Evolutionary conservation across 1,140 invertebrate species (phyloP).

Genomic region (Drosophila erecta): DNA sequence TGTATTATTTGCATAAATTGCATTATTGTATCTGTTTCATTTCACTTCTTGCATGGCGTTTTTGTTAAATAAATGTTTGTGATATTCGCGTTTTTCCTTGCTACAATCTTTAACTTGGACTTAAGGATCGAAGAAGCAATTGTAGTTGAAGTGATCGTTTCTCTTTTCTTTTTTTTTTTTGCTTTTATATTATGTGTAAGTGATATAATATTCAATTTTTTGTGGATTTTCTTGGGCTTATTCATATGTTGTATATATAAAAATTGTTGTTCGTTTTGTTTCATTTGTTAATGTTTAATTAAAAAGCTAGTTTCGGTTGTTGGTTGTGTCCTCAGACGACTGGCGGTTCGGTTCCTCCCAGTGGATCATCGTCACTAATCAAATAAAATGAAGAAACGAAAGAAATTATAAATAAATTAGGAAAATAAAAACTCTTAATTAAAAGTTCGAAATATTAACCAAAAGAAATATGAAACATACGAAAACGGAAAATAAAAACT

Average conservation of each 20-base stretch:
- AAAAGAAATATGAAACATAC: not conserved
- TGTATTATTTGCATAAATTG: conserved; percentile 37
- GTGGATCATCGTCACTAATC: conserved; percentile 55
- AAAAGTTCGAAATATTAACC: not conserved
- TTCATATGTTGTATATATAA: conserved; percentile 52
- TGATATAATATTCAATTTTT: conserved; percentile 25
- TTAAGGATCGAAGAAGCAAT: conserved; percentile 54
- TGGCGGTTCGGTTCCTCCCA: conserved; percentile 76
- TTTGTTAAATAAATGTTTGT: conserved; percentile 28
- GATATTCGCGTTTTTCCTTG: conserved; percentile 30
- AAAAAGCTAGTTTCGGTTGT: conserved; percentile 70
- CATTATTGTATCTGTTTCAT: conserved; percentile 47
- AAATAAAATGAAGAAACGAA: conserved; percentile 19
- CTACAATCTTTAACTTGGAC: conserved; percentile 43
- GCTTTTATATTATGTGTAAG: conserved; percentile 15
- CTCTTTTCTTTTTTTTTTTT: conserved; percentile 16
- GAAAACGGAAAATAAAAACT: no score
- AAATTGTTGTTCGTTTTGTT: conserved; percentile 53
- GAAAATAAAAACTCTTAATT: not conserved
- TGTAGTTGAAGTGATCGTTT: conserved; percentile 35
- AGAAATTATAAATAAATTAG: conserved; percentile 23
- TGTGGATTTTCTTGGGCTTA: conserved; percentile 29
- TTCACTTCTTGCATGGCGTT: conserved; percentile 62
- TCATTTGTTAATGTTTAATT: conserved; percentile 47
- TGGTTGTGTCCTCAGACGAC: conserved; percentile 67